A percentile compares a stretch with the other conserved stretches of the same genome.
phyloP scores from a whole-genome alignment of 2,113 vertebrate species.

The Suricata suricatta region DNA sequence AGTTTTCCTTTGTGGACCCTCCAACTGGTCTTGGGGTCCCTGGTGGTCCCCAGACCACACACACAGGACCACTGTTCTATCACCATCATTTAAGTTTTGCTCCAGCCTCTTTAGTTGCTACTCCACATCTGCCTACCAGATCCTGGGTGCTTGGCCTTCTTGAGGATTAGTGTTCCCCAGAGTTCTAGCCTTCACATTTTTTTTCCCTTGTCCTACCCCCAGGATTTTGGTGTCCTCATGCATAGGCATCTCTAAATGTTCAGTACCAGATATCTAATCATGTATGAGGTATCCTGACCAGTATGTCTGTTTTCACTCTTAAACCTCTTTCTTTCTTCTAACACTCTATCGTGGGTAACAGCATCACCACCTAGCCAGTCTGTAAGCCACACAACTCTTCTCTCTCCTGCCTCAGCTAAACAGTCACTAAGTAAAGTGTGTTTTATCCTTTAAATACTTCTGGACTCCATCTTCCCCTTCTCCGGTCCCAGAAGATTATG shows the following conservation, averaged over 20 bases:
- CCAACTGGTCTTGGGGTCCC: background rate
- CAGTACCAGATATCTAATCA: background rate
- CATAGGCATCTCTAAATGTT: background rate
- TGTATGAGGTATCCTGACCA: background rate
- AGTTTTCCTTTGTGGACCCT: background rate
- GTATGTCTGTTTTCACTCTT: background rate
- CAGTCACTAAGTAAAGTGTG: background rate
- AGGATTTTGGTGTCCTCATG: background rate
- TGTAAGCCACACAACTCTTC: background rate
- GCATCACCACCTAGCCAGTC: background rate
- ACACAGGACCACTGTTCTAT: background rate
- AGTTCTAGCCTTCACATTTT: background rate
- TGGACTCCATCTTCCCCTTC: background rate
- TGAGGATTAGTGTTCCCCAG: background rate
- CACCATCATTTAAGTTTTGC: background rate
- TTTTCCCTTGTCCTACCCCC: background rate
- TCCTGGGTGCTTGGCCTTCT: background rate
- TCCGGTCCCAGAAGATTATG: background rate
- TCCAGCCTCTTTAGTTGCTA: background rate
- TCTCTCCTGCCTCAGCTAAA: background rate
- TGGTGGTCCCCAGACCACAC: background rate
- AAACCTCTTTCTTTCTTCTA: background rate
- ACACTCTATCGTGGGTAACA: background rate
- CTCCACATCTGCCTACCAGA: background rate
- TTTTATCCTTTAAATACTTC: constrained; percentile 46